Evolutionary conservation across 2,888 invertebrate species (phyloP).

Genomic region (Macrophya alboannulata): DNA sequence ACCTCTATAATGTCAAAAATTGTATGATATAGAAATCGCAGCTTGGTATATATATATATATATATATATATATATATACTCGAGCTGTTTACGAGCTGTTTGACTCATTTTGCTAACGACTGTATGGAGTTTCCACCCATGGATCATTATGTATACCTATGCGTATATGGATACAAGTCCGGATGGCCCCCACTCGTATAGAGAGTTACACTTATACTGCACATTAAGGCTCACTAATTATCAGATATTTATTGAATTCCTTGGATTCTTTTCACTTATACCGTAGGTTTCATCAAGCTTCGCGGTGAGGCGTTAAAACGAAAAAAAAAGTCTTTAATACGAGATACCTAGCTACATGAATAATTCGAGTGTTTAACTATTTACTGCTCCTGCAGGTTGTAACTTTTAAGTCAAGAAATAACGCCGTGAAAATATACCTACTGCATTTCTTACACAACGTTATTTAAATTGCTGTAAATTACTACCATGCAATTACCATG

Average conservation of each 20-base stretch:
- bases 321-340: not conserved
- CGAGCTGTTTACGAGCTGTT: not conserved
- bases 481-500: not conserved
- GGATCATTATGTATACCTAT: not conserved
- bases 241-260: constrained; percentile 3
- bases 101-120: constrained; percentile 10
- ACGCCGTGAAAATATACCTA: not conserved
- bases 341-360: not conserved
- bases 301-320: too few relatives aligned
- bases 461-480: not conserved
- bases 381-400: not conserved
- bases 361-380: not conserved
- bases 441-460: not conserved
- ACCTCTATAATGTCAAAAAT: not conserved
- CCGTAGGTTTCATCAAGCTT: not conserved
- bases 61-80: not conserved
- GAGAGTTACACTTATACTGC: not conserved
- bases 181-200: not conserved
- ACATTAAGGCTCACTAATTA: not conserved
- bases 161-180: not conserved
- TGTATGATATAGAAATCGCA: constrained; percentile 10
- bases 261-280: not conserved
- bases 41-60: constrained; percentile 10
- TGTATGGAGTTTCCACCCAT: not conserved
- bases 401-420: not conserved